A percentile compares a stretch with the other conserved stretches of the same genome.
Evolutionary conservation across 2,888 invertebrate genomes (phyloP).

Genomic region (Lepidocyrtinus sp.): DNA sequence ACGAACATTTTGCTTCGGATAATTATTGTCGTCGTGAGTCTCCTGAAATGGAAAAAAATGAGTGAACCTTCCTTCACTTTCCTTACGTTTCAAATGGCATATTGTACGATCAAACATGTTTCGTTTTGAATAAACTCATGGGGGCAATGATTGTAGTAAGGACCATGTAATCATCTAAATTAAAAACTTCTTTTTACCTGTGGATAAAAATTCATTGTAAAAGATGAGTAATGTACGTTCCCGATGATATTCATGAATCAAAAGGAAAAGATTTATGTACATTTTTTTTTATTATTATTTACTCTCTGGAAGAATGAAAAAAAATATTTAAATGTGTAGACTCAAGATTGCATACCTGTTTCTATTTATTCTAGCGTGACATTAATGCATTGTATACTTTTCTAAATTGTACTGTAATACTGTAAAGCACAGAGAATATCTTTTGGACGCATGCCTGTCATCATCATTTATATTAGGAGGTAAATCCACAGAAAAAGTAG

Average conservation of each 20-base stretch:
- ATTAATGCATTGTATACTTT: background rate
- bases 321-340: background rate
- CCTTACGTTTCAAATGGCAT: background rate
- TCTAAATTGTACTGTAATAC: background rate
- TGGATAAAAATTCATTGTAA: background rate
- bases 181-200: background rate
- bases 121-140: background rate
- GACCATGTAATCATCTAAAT: background rate
- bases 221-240: background rate
- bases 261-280: background rate
- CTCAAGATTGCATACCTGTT: background rate
- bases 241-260: background rate
- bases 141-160: background rate
- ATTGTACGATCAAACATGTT: background rate
- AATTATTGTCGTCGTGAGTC: constrained; percentile 57
- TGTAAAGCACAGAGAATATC: background rate
- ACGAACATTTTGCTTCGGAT: too few species aligned
- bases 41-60: constrained; percentile 44
- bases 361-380: background rate
- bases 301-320: background rate
- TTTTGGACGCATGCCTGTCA: background rate
- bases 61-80: background rate
- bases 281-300: background rate
- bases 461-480: background rate
- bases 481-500: background rate